Base-by-base conservation (phyloP, 2,888 invertebrate genomes). In the Heliconius cydno region DNA sequence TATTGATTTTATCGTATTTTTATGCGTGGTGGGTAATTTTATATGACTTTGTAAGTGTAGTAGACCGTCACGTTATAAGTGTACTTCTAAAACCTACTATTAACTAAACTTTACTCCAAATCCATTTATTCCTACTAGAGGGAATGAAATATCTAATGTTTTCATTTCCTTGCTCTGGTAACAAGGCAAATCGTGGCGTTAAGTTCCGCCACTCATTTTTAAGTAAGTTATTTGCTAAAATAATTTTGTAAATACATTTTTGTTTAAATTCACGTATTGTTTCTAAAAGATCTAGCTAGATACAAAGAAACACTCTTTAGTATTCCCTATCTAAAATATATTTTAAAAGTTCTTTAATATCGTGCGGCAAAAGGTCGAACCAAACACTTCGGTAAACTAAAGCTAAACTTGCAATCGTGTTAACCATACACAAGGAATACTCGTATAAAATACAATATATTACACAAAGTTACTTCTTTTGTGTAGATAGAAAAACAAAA, bases 1-100 rank as follows among this genome's bases (percentile, higher is more conserved):
- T 46, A 65, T 75, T 41, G 65, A 75, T 46, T 75, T 65, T n/a
- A 65, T 60, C 25, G 41, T 28, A 19, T 65, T 15, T 60, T 60
- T 60, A 65, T 3, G 65, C 65, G 7, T 28, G 28, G 41, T 41
- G n/a, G 41, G n/a, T 70, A 68, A 25, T 25, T 68, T 68, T n/a
- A 41, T 70, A 15, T 25, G 25, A 41, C 25, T 68, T 68, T 68
- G n/a, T 68, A 68, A n/a, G 38, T 38, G 13, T 38, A 7, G n/a
- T n/a, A n/a, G 38, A 25, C 30, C 68, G 25, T 13, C 3, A 34
- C 10, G 4, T 38, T 67, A 2, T n/a, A 12, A 34, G n/a, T n/a
- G 22, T 22, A n/a, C 68, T 68, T 38, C 12, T n/a, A n/a, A 38
- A 68, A 70, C 15, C 5, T 34, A n/a, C 12, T 52, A 7, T 52